phyloP scores from a whole-genome alignment of 2,797 vertebrate species.

The Girardinus metallicus region DNA sequence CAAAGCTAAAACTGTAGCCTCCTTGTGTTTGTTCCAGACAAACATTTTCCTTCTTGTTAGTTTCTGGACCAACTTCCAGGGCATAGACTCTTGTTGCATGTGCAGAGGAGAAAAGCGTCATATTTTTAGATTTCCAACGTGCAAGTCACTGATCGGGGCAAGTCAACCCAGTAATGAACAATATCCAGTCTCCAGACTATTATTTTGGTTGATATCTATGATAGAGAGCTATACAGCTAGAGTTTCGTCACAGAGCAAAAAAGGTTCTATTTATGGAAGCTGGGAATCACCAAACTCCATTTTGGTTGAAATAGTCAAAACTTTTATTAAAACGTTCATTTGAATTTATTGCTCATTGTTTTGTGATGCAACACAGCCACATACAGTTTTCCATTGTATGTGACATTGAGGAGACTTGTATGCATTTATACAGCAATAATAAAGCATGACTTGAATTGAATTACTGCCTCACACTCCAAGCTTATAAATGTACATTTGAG shows the following conservation, averaged over 20 bases:
- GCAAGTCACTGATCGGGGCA: not conserved
- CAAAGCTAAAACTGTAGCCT: not conserved
- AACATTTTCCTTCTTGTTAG: not conserved
- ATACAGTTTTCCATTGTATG: not conserved
- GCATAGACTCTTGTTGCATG: not conserved
- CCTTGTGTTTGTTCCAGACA: not conserved
- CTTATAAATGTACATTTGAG: constrained; percentile 24
- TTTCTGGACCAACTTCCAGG: not conserved
- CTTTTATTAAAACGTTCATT: not conserved
- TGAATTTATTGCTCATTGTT: not conserved
- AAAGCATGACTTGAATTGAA: constrained; percentile 13
- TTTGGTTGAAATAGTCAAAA: not conserved
- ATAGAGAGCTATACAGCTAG: not conserved
- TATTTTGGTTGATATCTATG: not conserved
- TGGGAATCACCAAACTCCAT: not conserved
- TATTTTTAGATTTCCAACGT: not conserved
- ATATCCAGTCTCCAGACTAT: not conserved
- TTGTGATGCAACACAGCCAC: constrained; percentile 2
- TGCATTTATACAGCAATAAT: constrained; percentile 14
- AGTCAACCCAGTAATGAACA: not conserved
- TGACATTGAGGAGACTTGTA: not conserved
- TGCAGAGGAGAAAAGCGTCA: not conserved
- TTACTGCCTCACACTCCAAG: constrained; percentile 9
- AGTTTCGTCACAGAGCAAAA: not conserved
- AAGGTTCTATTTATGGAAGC: not conserved